Evolutionary conservation across 2,113 vertebrate species (phyloP), one percentile per base, ranked within the genome.

Genomic region (Myrmecobius fasciatus): DNA sequence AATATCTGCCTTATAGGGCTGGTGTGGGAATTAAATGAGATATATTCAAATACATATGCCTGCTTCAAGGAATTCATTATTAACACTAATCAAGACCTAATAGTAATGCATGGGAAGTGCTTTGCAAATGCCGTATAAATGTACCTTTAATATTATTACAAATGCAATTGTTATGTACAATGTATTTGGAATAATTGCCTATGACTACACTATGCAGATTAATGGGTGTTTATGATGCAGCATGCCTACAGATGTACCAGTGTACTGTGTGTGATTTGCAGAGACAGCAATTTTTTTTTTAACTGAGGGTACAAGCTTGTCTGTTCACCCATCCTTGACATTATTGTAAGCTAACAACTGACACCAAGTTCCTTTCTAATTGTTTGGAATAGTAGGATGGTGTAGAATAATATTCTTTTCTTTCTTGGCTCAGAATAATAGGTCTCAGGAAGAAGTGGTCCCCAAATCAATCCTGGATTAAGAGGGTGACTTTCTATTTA

Each of bases 61-160:
- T 83, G n/a, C 67, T 83, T 83, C 67, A 83, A 83, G 67, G 67
- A 83, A 83, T 83, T 83, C 67, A 83, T 83, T 83, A 83, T 83
- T 83, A 83, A 24, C 36, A 43, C 67, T 83, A 83, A 83, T 83
- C 67, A n/a, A 83, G 67, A 43, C n/a, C n/a, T 24, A 24, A 20
- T n/a, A 6, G 7, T 22, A 24, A 83, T 43, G 67, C n/a, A 43
- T 43, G 60, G 60, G 36, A 75, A 83, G n/a, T 83, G n/a, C 67
- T 83, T 83, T 83, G 67, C 67, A 43, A 83, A 83, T 7, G 67
- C 67, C 43, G n/a, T 43, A n/a, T 83, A n/a, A 24, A 43, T 83
- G n/a, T 83, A 43, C 67, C 67, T 83, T 83, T 83, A 83, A 43
- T 83, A 83, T 83, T 83, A 83, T 83, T 83, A 83, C 67, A 83